These are phyloP conservation scores for Anodontia alba DNA, from an alignment of 2,888 invertebrate species.

Conservation along the genomic window DNA sequence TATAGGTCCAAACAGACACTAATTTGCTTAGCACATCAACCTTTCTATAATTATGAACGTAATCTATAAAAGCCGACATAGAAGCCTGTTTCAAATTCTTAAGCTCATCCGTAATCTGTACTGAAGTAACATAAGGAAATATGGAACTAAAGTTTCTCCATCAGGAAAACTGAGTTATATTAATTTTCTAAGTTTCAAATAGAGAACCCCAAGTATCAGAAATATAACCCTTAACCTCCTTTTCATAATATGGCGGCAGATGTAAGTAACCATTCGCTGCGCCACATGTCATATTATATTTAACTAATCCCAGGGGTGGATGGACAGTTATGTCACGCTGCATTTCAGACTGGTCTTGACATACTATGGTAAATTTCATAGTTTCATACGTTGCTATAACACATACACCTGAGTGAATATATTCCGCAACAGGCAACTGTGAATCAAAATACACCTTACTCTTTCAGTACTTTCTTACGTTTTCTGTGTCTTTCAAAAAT, in stretches of 20 bases:
- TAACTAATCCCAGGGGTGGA: conserved; percentile 20
- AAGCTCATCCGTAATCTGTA: background rate
- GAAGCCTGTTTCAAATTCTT: conserved; percentile 19
- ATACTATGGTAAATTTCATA: too few species aligned
- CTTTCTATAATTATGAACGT: conserved; percentile 19
- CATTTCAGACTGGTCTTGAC: conserved; percentile 1
- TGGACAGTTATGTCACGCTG: background rate
- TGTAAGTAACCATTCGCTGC: conserved; percentile 18
- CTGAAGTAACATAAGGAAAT: background rate
- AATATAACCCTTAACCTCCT: background rate
- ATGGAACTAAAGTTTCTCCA: background rate
- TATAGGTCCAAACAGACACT: background rate
- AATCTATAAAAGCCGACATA: conserved; percentile 23
- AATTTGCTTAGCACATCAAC: background rate
- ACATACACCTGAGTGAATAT: background rate
- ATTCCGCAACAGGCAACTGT: background rate
- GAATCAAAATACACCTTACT: background rate
- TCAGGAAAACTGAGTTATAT: background rate
- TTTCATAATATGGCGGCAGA: conserved; percentile 2
- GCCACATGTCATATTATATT: conserved; percentile 14
- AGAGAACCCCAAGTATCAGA: conserved; percentile 7
- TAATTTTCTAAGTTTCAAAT: background rate
- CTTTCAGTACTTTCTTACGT: conserved; percentile 5
- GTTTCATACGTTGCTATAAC: background rate
- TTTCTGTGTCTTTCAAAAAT: too few species aligned